Evolutionary conservation across 2,888 invertebrate genomes (phyloP).

Genomic region (Conus canariensis): DNA sequence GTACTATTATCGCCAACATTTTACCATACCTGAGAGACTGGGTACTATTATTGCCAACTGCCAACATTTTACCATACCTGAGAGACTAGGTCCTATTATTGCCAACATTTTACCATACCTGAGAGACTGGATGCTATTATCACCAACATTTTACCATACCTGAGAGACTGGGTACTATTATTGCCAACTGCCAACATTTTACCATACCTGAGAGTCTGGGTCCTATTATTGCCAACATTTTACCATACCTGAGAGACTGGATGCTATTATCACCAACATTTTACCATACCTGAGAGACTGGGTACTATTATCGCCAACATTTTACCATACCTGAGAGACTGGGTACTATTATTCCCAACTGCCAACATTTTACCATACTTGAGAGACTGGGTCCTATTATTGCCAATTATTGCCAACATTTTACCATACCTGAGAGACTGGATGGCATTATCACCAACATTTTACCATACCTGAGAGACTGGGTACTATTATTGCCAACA

Average conservation of each 20-base stretch:
- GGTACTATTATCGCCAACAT: no score
- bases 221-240: no score
- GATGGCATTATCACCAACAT: background rate
- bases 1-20: slow-evolving; percentile 51
- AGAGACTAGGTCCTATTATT: slow-evolving; percentile 77
- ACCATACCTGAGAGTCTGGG: no score
- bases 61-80: slow-evolving; percentile 76
- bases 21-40: no score
- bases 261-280: slow-evolving; percentile 50
- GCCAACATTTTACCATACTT: background rate
- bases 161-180: slow-evolving; percentile 78
- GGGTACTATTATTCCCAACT: slow-evolving; percentile 63
- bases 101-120: background rate
- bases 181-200: background rate
- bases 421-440: no score
- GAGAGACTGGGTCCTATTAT: no score
- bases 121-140: no score
- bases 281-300: no score
- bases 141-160: slow-evolving; percentile 73
- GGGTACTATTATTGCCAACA: no score
- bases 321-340: slow-evolving; percentile 80
- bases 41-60: no score
- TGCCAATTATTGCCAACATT: background rate
- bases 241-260: slow-evolving; percentile 80
- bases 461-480: no score